phyloP scores from a whole-genome alignment of 2,113 vertebrate species.

The Scartelaos histophorus region DNA sequence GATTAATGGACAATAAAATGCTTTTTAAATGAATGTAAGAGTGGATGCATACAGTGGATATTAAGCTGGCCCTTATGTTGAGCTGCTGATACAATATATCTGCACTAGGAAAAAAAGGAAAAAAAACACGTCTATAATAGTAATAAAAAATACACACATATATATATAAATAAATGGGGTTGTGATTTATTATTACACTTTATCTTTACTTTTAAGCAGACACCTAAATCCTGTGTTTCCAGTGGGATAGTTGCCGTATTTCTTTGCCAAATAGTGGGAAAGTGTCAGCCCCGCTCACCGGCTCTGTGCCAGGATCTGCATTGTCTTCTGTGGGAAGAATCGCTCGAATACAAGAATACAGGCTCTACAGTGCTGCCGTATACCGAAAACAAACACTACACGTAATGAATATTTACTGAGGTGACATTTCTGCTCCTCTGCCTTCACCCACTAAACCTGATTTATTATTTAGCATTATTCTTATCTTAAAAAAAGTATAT shows the following conservation, averaged over 20 bases:
- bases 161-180: too few species aligned
- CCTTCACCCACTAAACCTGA: not conserved
- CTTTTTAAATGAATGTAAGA: not conserved
- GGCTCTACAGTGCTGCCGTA: not conserved
- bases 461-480: not conserved
- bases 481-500: not conserved
- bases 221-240: not conserved
- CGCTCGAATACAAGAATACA: not conserved
- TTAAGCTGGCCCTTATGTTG: too few species aligned
- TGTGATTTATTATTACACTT: not conserved
- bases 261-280: slow-evolving; percentile 6
- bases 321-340: not conserved
- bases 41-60: too few species aligned
- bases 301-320: not conserved
- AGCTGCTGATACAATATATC: too few species aligned
- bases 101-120: too few species aligned
- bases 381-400: not conserved
- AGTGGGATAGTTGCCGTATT: not conserved
- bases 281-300: not conserved
- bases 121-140: too few species aligned
- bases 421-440: not conserved
- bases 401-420: not conserved
- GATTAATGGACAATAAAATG: too few species aligned
- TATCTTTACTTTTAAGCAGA: not conserved
- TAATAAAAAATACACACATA: too few species aligned